Percentiles rank a stretch among this genome's conserved stretches.
These are phyloP conservation scores for Cabera pusaria DNA, from an alignment of 2,888 invertebrate species.

Conservation along the genomic window DNA sequence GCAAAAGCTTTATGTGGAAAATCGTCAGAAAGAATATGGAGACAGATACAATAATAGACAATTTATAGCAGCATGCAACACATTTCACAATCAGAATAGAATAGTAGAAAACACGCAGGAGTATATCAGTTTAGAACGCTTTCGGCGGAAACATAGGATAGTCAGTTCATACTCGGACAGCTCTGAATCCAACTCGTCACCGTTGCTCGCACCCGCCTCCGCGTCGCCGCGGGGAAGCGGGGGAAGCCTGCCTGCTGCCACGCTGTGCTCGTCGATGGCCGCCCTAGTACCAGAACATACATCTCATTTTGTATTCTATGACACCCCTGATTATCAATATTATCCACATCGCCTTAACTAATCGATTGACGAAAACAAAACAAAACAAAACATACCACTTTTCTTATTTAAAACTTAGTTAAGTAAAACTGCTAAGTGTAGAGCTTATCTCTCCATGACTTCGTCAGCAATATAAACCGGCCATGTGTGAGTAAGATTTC, in stretches of 20 bases:
- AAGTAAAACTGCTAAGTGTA: too few species aligned
- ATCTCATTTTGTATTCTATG: slow-evolving; percentile 24
- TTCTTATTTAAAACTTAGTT: too few species aligned
- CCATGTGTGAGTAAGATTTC: too few species aligned
- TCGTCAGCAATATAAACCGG: too few species aligned
- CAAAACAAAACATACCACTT: too few species aligned
- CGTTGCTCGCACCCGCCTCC: background rate
- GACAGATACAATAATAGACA: slow-evolving; percentile 34
- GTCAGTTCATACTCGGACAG: background rate
- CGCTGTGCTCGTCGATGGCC: background rate
- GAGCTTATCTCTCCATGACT: too few species aligned
- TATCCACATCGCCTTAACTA: slow-evolving; percentile 59
- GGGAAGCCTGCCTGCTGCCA: background rate
- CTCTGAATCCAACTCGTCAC: background rate
- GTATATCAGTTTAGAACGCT: slow-evolving; percentile 37
- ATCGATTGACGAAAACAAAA: too few species aligned
- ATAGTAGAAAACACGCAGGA: slow-evolving; percentile 48
- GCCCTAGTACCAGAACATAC: too few species aligned
- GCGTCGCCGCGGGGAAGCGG: background rate
- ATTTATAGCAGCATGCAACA: slow-evolving; percentile 25
- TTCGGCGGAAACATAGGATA: background rate
- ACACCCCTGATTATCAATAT: slow-evolving; percentile 63
- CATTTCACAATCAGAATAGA: slow-evolving; percentile 3
- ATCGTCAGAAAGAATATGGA: slow-evolving; percentile 35
- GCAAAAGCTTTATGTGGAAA: slow-evolving; percentile 42